Percentiles rank a stretch among this genome's conserved stretches.
These are phyloP conservation scores for Rhingia campestris DNA, from an alignment of 2,888 invertebrate species.

Conservation along the genomic window DNA sequence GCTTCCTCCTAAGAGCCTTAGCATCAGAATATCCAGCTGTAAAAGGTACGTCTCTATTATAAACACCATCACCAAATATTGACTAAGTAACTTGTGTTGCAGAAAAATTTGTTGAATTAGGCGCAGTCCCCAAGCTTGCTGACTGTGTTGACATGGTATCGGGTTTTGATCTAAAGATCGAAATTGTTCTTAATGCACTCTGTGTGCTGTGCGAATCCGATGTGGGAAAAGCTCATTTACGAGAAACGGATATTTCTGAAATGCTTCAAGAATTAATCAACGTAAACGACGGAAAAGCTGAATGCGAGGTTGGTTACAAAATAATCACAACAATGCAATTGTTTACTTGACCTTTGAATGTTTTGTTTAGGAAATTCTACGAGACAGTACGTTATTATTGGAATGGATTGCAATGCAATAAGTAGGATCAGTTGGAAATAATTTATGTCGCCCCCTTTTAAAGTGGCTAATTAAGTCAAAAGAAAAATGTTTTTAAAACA, in stretches of 20 bases:
- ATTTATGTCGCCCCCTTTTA: not conserved
- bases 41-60: slow-evolving; percentile 83
- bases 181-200: slow-evolving; percentile 76
- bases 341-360: not conserved
- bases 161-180: slow-evolving; percentile 75
- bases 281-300: slow-evolving; percentile 54
- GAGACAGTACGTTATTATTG: slow-evolving; percentile 33
- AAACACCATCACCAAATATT: not conserved
- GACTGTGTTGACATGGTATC: slow-evolving; percentile 61
- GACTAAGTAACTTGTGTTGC: not conserved
- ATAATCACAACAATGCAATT: not conserved
- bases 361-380: slow-evolving; percentile 64
- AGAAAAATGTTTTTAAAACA: no score
- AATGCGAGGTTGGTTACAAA: slow-evolving; percentile 71
- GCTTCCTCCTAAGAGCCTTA: slow-evolving; percentile 88
- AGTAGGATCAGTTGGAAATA: not conserved
- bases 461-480: not conserved
- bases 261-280: slow-evolving; percentile 46
- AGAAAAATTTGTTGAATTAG: slow-evolving; percentile 76
- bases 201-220: slow-evolving; percentile 70
- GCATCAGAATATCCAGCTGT: slow-evolving; percentile 84
- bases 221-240: slow-evolving; percentile 39
- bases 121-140: slow-evolving; percentile 71
- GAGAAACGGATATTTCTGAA: slow-evolving; percentile 43
- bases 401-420: slow-evolving; percentile 4